Evolutionary conservation across 2,888 invertebrate species (phyloP), one percentile per base, ranked within the genome.

Genomic region (Sphecodes monilicornis): DNA sequence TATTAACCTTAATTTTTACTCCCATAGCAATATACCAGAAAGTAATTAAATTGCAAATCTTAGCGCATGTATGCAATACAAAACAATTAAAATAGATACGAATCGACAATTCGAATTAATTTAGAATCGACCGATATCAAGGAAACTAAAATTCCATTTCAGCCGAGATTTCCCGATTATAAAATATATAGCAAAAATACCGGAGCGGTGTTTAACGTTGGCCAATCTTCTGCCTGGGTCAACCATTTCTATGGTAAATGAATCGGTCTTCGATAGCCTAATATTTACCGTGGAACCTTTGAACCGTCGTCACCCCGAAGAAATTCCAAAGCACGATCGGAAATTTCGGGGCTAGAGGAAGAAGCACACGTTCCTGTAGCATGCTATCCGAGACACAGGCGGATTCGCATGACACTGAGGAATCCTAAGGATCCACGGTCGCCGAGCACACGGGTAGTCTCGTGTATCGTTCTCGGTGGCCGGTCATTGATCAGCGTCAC

Each of bases 401-500:
- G 74, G 79, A 82, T 82, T 54, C 73, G 71, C 79, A 79, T 75
- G 81, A 77, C 71, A 74, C 81, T 41, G 73, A 85, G 82, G 85
- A 86, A 86, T 86, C 75, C 77, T 70, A 50, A 64, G 86, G 82
- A 82, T 85, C 76, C 82, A 73, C 75, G 73, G 84, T 64, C 72
- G 70, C 68, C 79, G 72, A 72, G 64, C 73, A 66, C 60, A 29
- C 29, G 32, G 57, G 1, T 39, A 22, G 60, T 78, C 41, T 50
- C 74, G 76, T 79, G 81, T 80, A 78, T 84, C 86, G 78, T 46
- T 29, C 29, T 26, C 32, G 16, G 18, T 69, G 43, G 70, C 39
- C 73, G 80, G 72, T 76, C 83, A 80, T 85, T 76, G 83, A 86
- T 86, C 86, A 86, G 81, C 86, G 83, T 68, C 86, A 84, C 68